A percentile compares a stretch with the other conserved stretches of the same genome.
Evolutionary conservation across 2,797 vertebrate species (phyloP).

Genomic region (Pagetopsis macropterus): DNA sequence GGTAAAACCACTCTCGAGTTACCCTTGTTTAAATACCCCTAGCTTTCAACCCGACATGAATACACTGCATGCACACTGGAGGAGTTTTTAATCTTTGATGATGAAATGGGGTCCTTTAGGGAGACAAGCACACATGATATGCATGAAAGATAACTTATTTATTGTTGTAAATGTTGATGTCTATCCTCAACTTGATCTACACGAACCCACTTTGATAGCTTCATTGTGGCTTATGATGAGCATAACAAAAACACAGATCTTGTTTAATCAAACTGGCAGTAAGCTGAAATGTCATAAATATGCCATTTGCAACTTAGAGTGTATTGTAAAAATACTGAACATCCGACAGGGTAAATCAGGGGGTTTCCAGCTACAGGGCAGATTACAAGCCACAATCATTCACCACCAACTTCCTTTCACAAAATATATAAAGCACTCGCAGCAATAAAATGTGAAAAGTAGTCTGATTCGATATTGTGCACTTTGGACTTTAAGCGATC

Average conservation of each 20-base stretch:
- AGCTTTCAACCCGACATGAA: not conserved
- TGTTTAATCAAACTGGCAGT: not conserved
- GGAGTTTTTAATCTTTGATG: not conserved
- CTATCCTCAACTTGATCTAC: not conserved
- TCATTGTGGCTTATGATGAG: no score
- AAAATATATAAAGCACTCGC: not conserved
- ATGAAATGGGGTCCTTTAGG: not conserved
- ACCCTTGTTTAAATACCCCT: not conserved
- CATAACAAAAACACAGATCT: not conserved
- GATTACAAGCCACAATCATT: constrained; percentile 37
- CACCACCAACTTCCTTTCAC: constrained; percentile 51
- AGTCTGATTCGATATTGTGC: not conserved
- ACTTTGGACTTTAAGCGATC: not conserved
- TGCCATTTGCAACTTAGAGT: not conserved
- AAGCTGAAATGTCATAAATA: not conserved
- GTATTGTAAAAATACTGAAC: not conserved
- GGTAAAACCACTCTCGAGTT: not conserved
- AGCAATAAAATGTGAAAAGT: constrained; percentile 1
- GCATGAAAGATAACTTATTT: not conserved
- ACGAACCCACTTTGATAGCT: not conserved
- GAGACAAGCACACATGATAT: not conserved
- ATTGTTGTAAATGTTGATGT: not conserved
- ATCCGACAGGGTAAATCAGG: constrained; percentile 51
- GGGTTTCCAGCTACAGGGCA: constrained; percentile 63
- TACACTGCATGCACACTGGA: not conserved